Conservation (phyloP, 2,797 vertebrate genomes). For the Ciconia nigra region DNA sequence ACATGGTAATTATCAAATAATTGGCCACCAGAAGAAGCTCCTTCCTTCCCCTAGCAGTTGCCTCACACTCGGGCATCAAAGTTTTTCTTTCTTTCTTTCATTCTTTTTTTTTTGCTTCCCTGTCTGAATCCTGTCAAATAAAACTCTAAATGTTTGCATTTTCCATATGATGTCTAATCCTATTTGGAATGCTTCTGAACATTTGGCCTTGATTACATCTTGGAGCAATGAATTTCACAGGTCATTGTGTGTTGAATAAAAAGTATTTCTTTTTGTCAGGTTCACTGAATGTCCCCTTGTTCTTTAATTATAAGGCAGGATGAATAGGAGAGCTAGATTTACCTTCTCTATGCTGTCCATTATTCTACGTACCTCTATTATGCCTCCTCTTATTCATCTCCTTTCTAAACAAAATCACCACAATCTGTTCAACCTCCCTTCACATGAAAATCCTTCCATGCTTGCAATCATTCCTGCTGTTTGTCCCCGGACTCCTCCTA, state of each 20-base stretch:
- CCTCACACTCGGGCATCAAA: background rate
- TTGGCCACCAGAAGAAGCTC: background rate
- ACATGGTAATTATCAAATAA: background rate
- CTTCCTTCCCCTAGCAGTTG: background rate
- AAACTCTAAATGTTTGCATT: background rate
- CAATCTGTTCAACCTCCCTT: background rate
- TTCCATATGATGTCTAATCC: background rate
- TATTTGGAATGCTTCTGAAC: background rate
- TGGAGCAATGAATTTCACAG: background rate
- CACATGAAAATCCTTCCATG: background rate
- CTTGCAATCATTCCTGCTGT: background rate
- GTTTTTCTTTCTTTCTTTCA: background rate
- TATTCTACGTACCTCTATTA: background rate
- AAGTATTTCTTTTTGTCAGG: background rate
- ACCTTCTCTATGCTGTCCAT: background rate
- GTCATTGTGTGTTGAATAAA: background rate
- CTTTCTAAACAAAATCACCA: background rate
- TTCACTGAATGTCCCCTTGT: slow-evolving; percentile 1
- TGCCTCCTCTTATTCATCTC: background rate
- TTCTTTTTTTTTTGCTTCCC: background rate
- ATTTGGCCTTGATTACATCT: background rate
- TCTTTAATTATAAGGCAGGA: background rate
- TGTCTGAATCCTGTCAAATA: background rate
- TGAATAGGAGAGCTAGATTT: background rate
- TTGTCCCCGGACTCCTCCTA: background rate